Evolutionary conservation across 2,888 invertebrate species (phyloP).

Genomic region (Argyresthia goedartella): DNA sequence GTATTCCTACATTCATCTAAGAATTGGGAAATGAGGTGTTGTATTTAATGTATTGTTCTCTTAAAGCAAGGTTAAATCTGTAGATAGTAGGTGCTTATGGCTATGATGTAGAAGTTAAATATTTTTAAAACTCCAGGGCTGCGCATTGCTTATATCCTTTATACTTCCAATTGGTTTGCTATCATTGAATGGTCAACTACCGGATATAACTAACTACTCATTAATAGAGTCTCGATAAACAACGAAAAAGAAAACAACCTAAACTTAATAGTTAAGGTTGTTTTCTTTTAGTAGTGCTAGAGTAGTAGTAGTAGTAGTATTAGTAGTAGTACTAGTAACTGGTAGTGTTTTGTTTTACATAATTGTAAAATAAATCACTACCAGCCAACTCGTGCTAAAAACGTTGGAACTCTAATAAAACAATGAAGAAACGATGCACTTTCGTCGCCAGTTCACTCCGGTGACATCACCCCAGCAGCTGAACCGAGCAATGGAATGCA

Average conservation of each 20-base stretch:
- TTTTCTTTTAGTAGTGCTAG: too few species aligned
- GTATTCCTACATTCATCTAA: background rate
- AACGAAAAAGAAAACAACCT: background rate
- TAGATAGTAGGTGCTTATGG: background rate
- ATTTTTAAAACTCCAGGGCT: background rate
- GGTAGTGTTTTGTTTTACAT: too few species aligned
- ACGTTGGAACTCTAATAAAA: background rate
- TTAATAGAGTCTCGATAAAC: background rate
- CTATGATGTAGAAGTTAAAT: background rate
- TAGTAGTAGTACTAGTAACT: too few species aligned
- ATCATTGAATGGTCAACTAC: background rate
- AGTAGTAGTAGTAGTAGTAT: too few species aligned
- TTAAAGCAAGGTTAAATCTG: background rate
- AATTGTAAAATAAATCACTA: background rate
- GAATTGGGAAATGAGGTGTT: background rate
- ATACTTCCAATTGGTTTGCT: background rate
- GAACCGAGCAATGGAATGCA: constrained; percentile 1
- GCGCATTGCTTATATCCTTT: background rate
- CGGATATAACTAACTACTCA: too few species aligned
- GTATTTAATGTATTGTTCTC: background rate
- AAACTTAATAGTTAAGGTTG: background rate
- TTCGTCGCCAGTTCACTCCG: background rate
- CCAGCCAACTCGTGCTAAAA: background rate
- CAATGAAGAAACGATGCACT: background rate
- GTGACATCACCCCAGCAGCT: background rate